phyloP scores from a whole-genome alignment of 1,140 invertebrate species.

The Camponotus vicinus region DNA sequence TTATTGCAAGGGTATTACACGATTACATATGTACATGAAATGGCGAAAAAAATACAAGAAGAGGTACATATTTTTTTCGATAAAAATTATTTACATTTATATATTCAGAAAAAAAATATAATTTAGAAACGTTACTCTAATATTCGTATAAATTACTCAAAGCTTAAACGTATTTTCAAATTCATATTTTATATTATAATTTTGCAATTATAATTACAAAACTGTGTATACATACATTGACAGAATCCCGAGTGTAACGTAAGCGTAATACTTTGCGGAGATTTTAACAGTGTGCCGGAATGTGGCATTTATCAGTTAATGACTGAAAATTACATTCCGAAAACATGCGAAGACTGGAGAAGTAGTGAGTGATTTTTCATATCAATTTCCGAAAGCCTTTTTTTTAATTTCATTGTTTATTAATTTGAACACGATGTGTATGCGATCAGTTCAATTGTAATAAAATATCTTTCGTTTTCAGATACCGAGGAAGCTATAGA shows the following conservation, averaged over 20 bases:
- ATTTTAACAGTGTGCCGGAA: conserved; percentile 95
- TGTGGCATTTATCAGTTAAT: conserved; percentile 92
- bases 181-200: not conserved
- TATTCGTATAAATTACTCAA: conserved; percentile 13
- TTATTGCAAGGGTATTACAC: conserved; percentile 91
- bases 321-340: conserved; percentile 88
- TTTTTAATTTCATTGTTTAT: not conserved
- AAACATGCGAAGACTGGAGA: conserved; percentile 90
- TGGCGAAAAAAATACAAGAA: conserved; percentile 83
- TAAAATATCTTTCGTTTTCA: conserved; percentile 80
- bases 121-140: not conserved
- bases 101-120: not conserved
- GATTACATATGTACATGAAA: conserved; percentile 87
- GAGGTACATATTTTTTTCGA: conserved; percentile 81
- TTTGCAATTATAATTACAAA: not conserved
- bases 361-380: conserved; percentile 89
- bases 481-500: conserved; percentile 89
- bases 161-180: not conserved
- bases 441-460: not conserved
- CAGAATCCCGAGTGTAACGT: conserved; percentile 87
- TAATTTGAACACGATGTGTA: not conserved
- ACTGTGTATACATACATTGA: conserved; percentile 68
- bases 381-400: not conserved
- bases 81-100: conserved; percentile 10
- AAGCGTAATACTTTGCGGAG: conserved; percentile 92